Conservation (phyloP, 2,113 vertebrate species). For the Urocynchramus pylzowi region DNA sequence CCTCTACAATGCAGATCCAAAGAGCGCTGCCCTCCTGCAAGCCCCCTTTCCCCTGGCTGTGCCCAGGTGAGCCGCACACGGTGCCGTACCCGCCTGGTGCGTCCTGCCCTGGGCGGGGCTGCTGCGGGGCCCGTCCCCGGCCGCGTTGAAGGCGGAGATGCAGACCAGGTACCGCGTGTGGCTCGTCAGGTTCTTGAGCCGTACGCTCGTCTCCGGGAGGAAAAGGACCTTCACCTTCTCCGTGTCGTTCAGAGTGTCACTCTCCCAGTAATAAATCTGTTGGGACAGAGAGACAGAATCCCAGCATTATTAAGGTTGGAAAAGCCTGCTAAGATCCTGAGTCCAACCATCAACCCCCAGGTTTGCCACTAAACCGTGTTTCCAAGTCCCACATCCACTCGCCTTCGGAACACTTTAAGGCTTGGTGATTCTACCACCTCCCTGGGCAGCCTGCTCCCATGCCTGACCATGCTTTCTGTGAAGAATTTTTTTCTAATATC, state of each 20-base stretch:
- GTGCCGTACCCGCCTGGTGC: slow-evolving; percentile 81
- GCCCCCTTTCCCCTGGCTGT: not conserved
- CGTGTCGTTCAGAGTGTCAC: slow-evolving; percentile 80
- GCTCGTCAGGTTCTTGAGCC: slow-evolving; percentile 89
- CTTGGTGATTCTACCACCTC: not conserved
- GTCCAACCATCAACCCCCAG: accelerated
- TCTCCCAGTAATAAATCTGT: slow-evolving; percentile 93
- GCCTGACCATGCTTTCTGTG: not conserved
- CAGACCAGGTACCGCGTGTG: slow-evolving; percentile 86
- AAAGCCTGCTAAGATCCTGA: not conserved
- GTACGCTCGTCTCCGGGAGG: slow-evolving; percentile 81
- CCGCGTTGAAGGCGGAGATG: slow-evolving; percentile 89
- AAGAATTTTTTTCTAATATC: not conserved
- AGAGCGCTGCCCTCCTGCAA: not conserved
- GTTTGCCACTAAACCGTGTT: accelerated
- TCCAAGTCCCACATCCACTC: not conserved
- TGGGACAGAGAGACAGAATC: not conserved
- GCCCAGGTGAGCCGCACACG: not conserved
- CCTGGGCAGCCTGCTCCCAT: not conserved
- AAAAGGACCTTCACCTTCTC: slow-evolving; percentile 90
- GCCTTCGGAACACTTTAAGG: accelerated
- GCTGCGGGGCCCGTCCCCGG: slow-evolving; percentile 89
- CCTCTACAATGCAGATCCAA: not conserved
- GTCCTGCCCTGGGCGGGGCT: slow-evolving; percentile 82
- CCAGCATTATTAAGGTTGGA: not conserved